Base-by-base conservation (phyloP, 2,888 invertebrate species). In the Silvanus unidentatus region DNA sequence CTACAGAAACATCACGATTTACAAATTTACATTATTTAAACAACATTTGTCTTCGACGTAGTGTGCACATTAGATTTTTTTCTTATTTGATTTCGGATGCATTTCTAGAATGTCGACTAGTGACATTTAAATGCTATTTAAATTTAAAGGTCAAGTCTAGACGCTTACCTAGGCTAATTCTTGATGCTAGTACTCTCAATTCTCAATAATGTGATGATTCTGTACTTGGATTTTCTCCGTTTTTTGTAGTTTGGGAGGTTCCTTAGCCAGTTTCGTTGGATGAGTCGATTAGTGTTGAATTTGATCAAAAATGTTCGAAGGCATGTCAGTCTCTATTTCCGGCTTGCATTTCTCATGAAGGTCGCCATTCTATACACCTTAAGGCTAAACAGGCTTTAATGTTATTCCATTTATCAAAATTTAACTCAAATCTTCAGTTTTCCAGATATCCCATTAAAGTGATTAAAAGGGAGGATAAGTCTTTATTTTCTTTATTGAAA, bases 61-160 rank as follows among this genome's bases (percentile, higher is more conserved):
- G 22, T 22, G 3, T 22, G 22, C 22, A 22, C 22, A 3, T 22
- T 22, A 22, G 8, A 22, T 22, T 5, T 22, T 5, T 22, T 22
- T 22, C 8, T 22, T 22, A 5, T 37, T 37, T 13, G 2, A 37
- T 11, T 37, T 58, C 49, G 58, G 55, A 61, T 62, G 60, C 62
- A 64, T 54, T 60, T 45, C 42, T 57, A 56, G 54, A 66, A 69
- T 68, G 66, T 61, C 66, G 64, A 64, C 68, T 58, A 68, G 65
- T 68, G 67, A 58, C 66, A 70, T 70, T 70, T 70, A 63, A 52
- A 54, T 50, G 32, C 36, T 50, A 45, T 47, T 52, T 53, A 49
- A 56, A 54, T 49, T 37, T 48, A 60, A 62, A 62, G 65, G 63
- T 63, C 62, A 63, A 50, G 57, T 55, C 55, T 57, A 54, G 54